Evolutionary conservation across 2,888 invertebrate genomes (phyloP).

Genomic region (Embidobia sp.): DNA sequence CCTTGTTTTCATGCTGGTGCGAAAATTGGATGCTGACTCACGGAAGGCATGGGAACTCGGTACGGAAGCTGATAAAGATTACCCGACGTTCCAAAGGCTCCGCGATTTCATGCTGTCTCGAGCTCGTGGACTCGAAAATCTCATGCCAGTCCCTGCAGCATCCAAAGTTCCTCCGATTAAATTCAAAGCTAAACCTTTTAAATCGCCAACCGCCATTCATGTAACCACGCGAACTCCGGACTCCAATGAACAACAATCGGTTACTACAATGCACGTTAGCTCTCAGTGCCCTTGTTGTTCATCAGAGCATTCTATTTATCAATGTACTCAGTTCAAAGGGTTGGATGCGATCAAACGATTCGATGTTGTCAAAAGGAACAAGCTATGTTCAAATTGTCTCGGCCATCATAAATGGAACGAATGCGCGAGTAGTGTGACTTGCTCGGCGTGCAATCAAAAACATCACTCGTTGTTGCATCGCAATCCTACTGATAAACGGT

Average conservation of each 20-base stretch:
- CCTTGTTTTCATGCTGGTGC: neutral
- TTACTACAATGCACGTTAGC: neutral
- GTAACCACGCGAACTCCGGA: no score
- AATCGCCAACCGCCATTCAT: no score
- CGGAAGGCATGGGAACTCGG: neutral
- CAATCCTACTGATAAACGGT: no score
- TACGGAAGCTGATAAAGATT: no score
- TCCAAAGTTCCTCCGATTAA: no score
- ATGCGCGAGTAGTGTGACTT: neutral
- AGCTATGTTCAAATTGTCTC: slow-evolving; percentile 12
- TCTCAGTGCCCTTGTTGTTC: neutral
- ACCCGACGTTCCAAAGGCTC: no score
- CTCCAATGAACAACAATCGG: no score
- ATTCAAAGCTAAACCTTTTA: no score
- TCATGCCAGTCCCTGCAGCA: no score
- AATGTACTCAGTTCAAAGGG: slow-evolving; percentile 7
- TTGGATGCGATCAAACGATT: neutral
- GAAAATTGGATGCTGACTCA: neutral
- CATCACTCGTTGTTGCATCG: slow-evolving; percentile 8
- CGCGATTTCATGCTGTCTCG: no score
- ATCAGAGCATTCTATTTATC: neutral
- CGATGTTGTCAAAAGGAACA: neutral
- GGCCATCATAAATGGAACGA: slow-evolving; percentile 1
- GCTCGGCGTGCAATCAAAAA: neutral
- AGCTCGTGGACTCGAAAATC: no score